Evolutionary conservation across 2,888 invertebrate species (phyloP).

Genomic region (Drosophila emarginata): DNA sequence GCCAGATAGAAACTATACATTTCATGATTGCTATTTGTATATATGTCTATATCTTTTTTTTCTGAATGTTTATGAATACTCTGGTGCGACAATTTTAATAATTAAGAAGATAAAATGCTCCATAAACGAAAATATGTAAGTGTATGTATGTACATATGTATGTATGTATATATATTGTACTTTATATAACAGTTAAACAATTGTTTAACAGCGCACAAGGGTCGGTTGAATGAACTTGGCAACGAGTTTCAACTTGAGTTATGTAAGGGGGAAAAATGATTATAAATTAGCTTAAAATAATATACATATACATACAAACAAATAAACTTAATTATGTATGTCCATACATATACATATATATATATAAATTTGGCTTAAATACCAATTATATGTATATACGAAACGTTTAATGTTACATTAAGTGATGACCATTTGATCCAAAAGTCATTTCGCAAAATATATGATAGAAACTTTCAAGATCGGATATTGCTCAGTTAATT

Average conservation of each 20-base stretch:
- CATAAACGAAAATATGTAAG: constrained; percentile 17
- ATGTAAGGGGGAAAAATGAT: not conserved
- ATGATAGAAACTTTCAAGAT: too few relatives aligned
- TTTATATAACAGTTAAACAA: constrained; percentile 35
- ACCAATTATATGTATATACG: not conserved
- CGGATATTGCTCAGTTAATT: not conserved
- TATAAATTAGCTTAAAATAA: constrained; percentile 1
- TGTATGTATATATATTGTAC: constrained; percentile 3
- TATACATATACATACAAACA: not conserved
- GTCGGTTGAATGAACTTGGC: constrained; percentile 39
- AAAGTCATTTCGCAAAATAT: too few relatives aligned
- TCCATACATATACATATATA: not conserved
- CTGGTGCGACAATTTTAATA: constrained; percentile 18
- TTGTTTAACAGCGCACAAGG: constrained; percentile 26
- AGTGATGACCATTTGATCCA: too few relatives aligned
- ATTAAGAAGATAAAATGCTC: constrained; percentile 32
- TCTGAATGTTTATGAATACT: constrained; percentile 36
- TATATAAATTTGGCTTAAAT: not conserved
- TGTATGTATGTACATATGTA: constrained; percentile 11
- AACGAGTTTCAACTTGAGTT: not conserved
- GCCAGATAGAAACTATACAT: constrained; percentile 18
- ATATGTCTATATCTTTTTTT: not conserved
- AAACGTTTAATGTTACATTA: not conserved
- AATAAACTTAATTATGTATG: not conserved
- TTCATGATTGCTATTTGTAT: constrained; percentile 12